These are phyloP conservation scores for Neopelma chrysocephalum DNA, from an alignment of 2,797 vertebrate genomes.

Conservation along the genomic window DNA sequence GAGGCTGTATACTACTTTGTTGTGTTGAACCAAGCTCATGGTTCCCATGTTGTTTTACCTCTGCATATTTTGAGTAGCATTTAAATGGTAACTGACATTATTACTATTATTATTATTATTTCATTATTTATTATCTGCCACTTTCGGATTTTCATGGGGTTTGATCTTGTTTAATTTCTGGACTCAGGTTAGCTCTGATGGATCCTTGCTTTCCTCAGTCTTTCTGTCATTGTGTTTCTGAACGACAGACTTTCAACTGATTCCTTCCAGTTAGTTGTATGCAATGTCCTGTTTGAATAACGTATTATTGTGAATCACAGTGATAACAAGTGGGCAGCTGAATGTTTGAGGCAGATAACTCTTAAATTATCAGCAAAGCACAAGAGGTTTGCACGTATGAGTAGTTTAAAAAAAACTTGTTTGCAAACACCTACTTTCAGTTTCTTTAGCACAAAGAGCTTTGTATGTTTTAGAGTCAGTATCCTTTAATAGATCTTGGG, in stretches of 20 bases:
- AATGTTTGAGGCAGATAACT: neutral
- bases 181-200: neutral
- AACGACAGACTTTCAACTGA: neutral
- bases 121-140: neutral
- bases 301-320: neutral
- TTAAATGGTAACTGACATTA: neutral
- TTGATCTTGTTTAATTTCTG: neutral
- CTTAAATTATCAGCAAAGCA: neutral
- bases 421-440: neutral
- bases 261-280: neutral
- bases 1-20: neutral
- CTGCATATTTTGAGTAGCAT: neutral
- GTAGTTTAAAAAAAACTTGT: neutral
- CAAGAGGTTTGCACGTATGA: neutral
- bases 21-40: neutral
- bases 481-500: neutral
- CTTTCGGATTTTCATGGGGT: neutral
- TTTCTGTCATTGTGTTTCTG: neutral
- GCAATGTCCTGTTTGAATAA: neutral
- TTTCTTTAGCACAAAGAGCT: constrained; percentile 5
- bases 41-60: neutral
- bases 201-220: neutral
- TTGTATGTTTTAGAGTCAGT: neutral
- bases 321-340: neutral
- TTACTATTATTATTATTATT: neutral